phyloP scores from a whole-genome alignment of 2,797 vertebrate species.

The Bradypus variegatus region DNA sequence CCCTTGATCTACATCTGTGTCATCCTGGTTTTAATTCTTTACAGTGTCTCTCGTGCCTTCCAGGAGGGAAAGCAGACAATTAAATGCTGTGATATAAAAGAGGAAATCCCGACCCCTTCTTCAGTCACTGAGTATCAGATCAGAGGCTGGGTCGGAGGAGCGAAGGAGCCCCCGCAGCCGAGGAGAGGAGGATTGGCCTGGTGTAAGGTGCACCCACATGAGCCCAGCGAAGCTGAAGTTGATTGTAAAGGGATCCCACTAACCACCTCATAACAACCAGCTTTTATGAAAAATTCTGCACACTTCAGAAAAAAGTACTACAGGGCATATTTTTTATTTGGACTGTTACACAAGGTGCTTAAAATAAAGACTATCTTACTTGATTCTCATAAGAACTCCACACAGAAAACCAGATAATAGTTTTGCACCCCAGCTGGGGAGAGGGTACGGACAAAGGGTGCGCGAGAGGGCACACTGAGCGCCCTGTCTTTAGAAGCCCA shows the following conservation, averaged over 20 bases:
- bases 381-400: background rate
- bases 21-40: background rate
- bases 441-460: background rate
- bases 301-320: background rate
- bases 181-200: background rate
- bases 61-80: background rate
- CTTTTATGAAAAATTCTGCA: slow-evolving; percentile 16
- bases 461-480: background rate
- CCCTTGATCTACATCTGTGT: background rate
- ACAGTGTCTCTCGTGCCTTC: background rate
- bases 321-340: background rate
- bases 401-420: background rate
- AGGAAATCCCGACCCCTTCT: background rate
- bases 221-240: background rate
- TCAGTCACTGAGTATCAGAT: background rate
- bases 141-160: background rate
- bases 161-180: background rate
- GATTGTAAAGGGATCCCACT: background rate
- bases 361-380: background rate
- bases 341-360: background rate
- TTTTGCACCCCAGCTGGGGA: background rate
- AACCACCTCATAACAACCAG: background rate
- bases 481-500: background rate
- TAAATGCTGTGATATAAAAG: background rate
- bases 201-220: background rate